phyloP scores from a whole-genome alignment of 2,888 invertebrate species.

The Habrosyne pyritoides region DNA sequence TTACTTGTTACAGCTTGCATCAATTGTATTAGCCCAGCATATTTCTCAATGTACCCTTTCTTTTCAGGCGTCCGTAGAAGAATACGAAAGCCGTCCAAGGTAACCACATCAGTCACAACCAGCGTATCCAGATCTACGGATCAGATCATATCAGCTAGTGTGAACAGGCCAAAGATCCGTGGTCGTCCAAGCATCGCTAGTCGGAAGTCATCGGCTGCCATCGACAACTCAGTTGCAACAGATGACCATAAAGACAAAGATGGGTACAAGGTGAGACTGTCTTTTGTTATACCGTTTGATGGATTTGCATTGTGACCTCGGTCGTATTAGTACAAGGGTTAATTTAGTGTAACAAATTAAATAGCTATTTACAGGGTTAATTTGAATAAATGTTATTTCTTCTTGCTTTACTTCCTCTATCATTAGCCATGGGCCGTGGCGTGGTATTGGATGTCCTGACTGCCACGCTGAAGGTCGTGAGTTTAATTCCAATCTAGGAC shows the following conservation, averaged over 20 bases:
- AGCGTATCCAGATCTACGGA: conserved; percentile 85
- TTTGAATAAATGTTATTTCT: background rate
- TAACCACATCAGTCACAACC: conserved; percentile 84
- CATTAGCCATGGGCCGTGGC: too few species aligned
- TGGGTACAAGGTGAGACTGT: conserved; percentile 85
- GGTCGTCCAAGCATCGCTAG: conserved; percentile 84
- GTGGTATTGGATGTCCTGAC: too few species aligned
- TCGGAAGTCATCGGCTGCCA: conserved; percentile 79
- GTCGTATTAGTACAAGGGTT: background rate
- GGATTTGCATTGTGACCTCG: background rate
- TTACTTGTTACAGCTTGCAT: too few species aligned
- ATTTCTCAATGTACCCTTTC: too few species aligned
- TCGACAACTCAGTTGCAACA: conserved; percentile 81
- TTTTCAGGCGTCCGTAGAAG: conserved; percentile 85
- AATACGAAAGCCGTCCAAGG: conserved; percentile 86
- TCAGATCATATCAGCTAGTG: conserved; percentile 78
- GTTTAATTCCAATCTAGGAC: too few species aligned
- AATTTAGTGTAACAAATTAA: background rate
- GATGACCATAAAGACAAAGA: conserved; percentile 87
- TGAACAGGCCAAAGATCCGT: conserved; percentile 87
- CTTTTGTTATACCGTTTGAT: background rate
- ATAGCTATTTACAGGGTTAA: background rate
- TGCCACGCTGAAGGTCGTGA: too few species aligned
- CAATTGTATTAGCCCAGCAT: too few species aligned
- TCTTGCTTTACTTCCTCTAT: too few species aligned